A percentile compares a stretch with the other conserved stretches of the same genome.
These are phyloP conservation scores for Crotalus viridis DNA, from an alignment of 2,113 vertebrate genomes.

Conservation along the genomic window DNA sequence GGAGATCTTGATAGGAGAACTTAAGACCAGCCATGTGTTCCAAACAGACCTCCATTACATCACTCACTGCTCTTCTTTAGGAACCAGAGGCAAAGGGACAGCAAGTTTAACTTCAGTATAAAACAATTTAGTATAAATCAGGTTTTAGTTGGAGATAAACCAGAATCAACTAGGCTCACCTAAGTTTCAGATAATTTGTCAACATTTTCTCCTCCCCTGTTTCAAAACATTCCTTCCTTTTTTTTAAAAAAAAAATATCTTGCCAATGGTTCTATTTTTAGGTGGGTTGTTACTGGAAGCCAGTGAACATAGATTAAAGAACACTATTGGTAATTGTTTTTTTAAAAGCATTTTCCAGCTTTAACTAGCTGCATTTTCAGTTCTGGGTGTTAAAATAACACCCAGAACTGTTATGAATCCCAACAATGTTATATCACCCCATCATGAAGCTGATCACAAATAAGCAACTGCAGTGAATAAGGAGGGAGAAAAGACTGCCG, in stretches of 20 bases:
- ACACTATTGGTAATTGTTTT: not conserved
- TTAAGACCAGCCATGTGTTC: not conserved
- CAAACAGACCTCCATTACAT: not conserved
- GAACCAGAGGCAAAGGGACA: not conserved
- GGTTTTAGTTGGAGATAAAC: not conserved
- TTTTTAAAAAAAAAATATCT: not conserved
- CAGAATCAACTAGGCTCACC: not conserved
- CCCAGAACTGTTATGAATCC: too few species aligned
- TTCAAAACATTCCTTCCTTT: not conserved
- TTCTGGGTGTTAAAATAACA: not conserved
- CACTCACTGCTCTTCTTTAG: not conserved
- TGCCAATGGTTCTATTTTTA: not conserved
- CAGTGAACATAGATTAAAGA: not conserved
- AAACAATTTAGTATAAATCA: not conserved
- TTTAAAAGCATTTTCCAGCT: not conserved
- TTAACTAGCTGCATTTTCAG: not conserved
- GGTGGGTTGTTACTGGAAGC: not conserved
- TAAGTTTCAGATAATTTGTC: not conserved
- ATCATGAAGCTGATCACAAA: not conserved
- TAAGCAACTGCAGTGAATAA: not conserved
- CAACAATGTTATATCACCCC: not conserved
- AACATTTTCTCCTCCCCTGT: not conserved
- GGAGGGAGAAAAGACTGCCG: not conserved
- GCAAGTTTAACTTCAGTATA: not conserved
- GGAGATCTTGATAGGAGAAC: constrained; percentile 15